These are phyloP conservation scores for Vimba vimba DNA, from an alignment of 2,113 vertebrate genomes.

Conservation along the genomic window DNA sequence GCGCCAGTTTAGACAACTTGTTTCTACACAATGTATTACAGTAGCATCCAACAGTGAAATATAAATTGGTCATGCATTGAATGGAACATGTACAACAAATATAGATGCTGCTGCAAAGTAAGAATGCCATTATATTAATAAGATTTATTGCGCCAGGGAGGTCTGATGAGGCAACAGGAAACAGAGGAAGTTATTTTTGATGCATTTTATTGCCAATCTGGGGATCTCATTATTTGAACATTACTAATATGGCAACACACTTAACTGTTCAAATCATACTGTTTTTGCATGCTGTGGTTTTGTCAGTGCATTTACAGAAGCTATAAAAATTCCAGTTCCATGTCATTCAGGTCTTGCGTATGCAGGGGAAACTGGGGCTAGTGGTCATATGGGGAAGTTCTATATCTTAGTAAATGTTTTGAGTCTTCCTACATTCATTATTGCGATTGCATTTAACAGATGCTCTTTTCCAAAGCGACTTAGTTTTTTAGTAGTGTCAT, in stretches of 20 bases:
- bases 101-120: not conserved
- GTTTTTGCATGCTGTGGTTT: not conserved
- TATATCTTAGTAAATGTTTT: not conserved
- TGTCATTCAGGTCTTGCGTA: not conserved
- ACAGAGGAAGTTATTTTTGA: slow-evolving; percentile 12
- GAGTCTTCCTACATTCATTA: not conserved
- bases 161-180: slow-evolving; percentile 10
- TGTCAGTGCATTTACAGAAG: not conserved
- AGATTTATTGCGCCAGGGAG: not conserved
- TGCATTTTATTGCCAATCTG: not conserved
- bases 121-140: not conserved
- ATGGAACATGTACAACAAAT: not conserved
- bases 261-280: not conserved
- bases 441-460: too few species aligned
- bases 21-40: not conserved
- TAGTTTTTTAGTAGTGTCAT: not conserved
- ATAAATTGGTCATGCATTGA: not conserved
- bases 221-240: not conserved
- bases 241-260: slow-evolving; percentile 1
- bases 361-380: not conserved
- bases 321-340: not conserved
- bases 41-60: not conserved
- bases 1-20: too few species aligned
- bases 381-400: not conserved
- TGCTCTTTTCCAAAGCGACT: not conserved